A percentile compares a stretch with the other conserved stretches of the same genome.
phyloP scores from a whole-genome alignment of 2,113 vertebrate species.

The Capreolus pygargus region DNA sequence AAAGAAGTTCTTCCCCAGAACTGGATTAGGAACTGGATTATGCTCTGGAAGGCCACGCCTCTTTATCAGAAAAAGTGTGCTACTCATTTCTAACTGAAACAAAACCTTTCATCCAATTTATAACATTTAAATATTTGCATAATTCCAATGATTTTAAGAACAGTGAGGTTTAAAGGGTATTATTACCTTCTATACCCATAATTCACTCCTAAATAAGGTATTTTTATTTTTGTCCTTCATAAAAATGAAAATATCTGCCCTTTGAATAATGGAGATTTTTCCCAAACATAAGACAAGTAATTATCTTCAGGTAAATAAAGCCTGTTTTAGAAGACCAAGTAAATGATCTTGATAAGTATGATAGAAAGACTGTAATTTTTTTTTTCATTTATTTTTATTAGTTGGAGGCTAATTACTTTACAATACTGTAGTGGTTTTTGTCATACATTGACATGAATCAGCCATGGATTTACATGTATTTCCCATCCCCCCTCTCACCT shows the following conservation, averaged over 20 bases:
- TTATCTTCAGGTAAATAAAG: slow-evolving; percentile 57
- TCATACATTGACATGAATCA: too few relatives aligned
- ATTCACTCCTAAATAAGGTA: slow-evolving; percentile 43
- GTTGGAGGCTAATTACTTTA: too few relatives aligned
- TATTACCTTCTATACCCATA: slow-evolving; percentile 45
- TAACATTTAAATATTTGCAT: background rate
- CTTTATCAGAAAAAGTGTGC: slow-evolving; percentile 1
- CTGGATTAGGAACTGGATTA: background rate
- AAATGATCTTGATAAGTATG: slow-evolving; percentile 49
- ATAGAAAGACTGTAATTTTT: slow-evolving; percentile 59
- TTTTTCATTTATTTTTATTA: too few relatives aligned
- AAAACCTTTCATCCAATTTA: slow-evolving; percentile 33
- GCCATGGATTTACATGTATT: too few relatives aligned
- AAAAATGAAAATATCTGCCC: slow-evolving; percentile 49
- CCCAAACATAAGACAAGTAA: slow-evolving; percentile 62
- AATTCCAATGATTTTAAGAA: background rate
- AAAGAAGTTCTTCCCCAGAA: background rate
- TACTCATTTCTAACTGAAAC: background rate
- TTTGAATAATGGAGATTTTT: slow-evolving; percentile 60
- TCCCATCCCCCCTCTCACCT: too few relatives aligned
- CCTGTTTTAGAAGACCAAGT: slow-evolving; percentile 67
- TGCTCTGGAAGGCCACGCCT: background rate
- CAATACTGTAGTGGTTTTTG: too few relatives aligned
- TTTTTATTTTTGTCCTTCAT: slow-evolving; percentile 7
- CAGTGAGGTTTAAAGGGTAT: background rate